These are phyloP conservation scores for Hyles vespertilio DNA, from an alignment of 1,140 invertebrate genomes.

Conservation along the genomic window DNA sequence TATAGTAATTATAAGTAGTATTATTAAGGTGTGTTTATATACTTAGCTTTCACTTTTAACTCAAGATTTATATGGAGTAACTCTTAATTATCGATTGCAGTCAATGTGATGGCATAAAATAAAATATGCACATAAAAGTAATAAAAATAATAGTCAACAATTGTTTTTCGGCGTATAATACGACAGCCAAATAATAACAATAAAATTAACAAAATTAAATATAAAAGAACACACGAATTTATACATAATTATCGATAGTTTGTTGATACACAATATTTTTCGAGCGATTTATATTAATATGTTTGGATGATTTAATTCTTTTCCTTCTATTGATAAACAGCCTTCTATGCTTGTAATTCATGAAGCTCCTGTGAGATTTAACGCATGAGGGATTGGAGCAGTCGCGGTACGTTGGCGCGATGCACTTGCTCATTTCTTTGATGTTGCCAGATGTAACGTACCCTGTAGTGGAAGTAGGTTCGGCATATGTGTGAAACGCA, in stretches of 20 bases:
- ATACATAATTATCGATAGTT: conserved; percentile 5
- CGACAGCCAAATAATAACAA: background rate
- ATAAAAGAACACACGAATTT: conserved; percentile 13
- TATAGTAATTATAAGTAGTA: no score
- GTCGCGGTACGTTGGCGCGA: conserved; percentile 4
- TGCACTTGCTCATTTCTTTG: conserved; percentile 13
- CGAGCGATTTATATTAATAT: conserved; percentile 13
- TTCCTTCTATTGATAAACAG: conserved; percentile 38
- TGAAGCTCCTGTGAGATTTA: conserved; percentile 31
- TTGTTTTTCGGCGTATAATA: no score
- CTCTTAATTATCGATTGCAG: no score
- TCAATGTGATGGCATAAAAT: no score
- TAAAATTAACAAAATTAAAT: conserved; percentile 3
- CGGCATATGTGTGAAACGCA: conserved; percentile 12
- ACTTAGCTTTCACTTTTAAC: background rate
- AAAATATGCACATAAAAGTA: no score
- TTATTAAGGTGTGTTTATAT: no score
- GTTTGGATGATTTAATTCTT: conserved; percentile 28
- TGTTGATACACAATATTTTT: conserved; percentile 3
- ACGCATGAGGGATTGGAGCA: conserved; percentile 16
- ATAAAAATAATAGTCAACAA: no score
- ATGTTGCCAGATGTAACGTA: conserved; percentile 3
- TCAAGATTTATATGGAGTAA: no score
- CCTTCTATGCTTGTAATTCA: conserved; percentile 42
- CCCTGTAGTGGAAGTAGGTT: background rate